Percentiles rank a stretch among this genome's conserved stretches.
Conservation (phyloP, 2,888 invertebrate species). For the Aproaerema taeniolella region DNA sequence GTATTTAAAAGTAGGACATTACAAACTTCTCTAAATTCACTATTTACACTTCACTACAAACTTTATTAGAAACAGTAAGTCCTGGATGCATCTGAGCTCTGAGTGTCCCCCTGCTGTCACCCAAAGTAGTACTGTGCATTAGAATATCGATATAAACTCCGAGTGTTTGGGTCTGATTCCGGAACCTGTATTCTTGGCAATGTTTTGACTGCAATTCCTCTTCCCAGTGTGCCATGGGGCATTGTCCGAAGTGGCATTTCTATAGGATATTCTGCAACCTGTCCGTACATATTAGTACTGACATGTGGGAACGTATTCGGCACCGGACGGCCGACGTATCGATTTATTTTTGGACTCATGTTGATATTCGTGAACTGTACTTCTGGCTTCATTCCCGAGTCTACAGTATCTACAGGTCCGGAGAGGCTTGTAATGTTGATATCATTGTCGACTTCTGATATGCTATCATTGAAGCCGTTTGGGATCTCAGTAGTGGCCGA, state of each 20-base stretch:
- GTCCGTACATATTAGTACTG: slow-evolving; percentile 72
- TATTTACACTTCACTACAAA: slow-evolving; percentile 58
- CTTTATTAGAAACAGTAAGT: slow-evolving; percentile 74
- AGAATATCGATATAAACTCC: slow-evolving; percentile 80
- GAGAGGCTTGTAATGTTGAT: slow-evolving; percentile 84
- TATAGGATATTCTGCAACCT: slow-evolving; percentile 72
- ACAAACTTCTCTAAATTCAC: slow-evolving; percentile 44
- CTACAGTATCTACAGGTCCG: slow-evolving; percentile 77
- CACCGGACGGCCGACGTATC: slow-evolving; percentile 67
- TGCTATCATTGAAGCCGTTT: slow-evolving; percentile 90
- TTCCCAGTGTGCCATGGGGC: slow-evolving; percentile 66
- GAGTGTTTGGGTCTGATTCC: slow-evolving; percentile 74
- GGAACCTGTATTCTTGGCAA: slow-evolving; percentile 64
- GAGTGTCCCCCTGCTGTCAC: slow-evolving; percentile 81
- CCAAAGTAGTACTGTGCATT: slow-evolving; percentile 86
- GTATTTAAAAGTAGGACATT: slow-evolving; percentile 71
- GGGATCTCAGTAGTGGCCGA: slow-evolving; percentile 86
- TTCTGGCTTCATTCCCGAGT: slow-evolving; percentile 61
- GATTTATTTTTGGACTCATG: slow-evolving; percentile 67
- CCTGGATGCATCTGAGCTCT: slow-evolving; percentile 72
- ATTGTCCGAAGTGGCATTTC: slow-evolving; percentile 71
- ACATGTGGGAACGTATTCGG: slow-evolving; percentile 71
- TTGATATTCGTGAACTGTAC: slow-evolving; percentile 66
- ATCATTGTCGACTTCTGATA: slow-evolving; percentile 89
- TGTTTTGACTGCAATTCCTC: slow-evolving; percentile 67